Base-by-base conservation (phyloP, 2,888 invertebrate genomes). In the Trichopria drosophilae region DNA sequence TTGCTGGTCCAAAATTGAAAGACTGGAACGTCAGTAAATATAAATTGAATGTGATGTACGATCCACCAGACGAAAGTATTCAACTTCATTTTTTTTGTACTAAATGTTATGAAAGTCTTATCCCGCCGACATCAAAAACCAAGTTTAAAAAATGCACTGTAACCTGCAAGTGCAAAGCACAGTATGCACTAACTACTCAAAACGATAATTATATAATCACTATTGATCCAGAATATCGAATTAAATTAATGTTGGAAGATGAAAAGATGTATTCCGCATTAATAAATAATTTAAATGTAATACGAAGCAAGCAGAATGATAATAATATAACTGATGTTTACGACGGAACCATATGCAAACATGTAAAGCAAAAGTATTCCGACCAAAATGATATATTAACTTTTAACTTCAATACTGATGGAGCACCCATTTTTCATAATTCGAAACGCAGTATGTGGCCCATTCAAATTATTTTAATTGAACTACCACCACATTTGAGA, bases 351-450 rank as follows among this genome's bases (percentile, higher is more conserved):
- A 35, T 45, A 20, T 36, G 28, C 26, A 45, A 24, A 13, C 24
- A 19, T 5, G 9, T 28, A 7, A 9, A 29, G 9, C 5, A 19
- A 23, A 23, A 19, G 26, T 29, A 46, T 46, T 46, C 45, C n/a
- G n/a, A n/a, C 9, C 16, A 43, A 12, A 18, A 32, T 22, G 13
- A 34, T 37, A 15, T 37, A 3, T 29, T 46, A 18, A 46, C 37
- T 5, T 46, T 29, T 15, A 37, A 36, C 15, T 24, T 46, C 26
- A 46, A 46, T n/a, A n/a, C n/a, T n/a, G n/a, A n/a, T n/a, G n/a
- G n/a, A n/a, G n/a, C n/a, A n/a, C n/a, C n/a, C n/a, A n/a, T n/a
- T n/a, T n/a, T n/a, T n/a, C n/a, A n/a, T n/a, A n/a, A n/a, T n/a
- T n/a, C n/a, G n/a, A n/a, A n/a, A n/a, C n/a, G n/a, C n/a, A n/a